These are phyloP conservation scores for Lepidurus apus DNA, from an alignment of 1,140 invertebrate genomes.

Conservation along the genomic window DNA sequence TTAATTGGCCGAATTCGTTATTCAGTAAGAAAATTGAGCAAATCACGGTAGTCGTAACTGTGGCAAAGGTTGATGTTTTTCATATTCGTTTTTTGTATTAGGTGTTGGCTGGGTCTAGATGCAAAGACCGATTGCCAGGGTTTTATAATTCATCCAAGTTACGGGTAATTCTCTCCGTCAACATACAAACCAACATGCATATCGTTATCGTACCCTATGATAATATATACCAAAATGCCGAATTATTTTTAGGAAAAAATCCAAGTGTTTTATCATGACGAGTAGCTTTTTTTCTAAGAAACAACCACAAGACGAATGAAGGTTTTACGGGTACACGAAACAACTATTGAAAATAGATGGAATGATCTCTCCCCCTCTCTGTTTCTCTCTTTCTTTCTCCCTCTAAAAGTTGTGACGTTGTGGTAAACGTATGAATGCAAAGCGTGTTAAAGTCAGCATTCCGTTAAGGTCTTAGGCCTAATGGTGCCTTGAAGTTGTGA, in stretches of 20 bases:
- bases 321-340: constrained; percentile 8
- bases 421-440: background rate
- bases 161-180: constrained; percentile 10
- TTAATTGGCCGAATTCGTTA: background rate
- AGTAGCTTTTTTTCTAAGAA: background rate
- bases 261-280: background rate
- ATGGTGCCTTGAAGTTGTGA: constrained; percentile 9
- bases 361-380: background rate
- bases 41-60: background rate
- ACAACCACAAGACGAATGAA: background rate
- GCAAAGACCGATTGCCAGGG: background rate
- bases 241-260: constrained; percentile 2
- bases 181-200: constrained; percentile 7
- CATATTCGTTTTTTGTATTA: too few relatives aligned
- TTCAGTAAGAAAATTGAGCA: background rate
- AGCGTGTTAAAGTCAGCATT: background rate
- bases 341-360: background rate
- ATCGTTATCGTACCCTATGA: background rate
- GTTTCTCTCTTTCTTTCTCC: too few relatives aligned
- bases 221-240: background rate
- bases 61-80: too few relatives aligned
- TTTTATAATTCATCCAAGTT: background rate
- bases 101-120: background rate
- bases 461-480: constrained; percentile 13
- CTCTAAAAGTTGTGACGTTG: background rate